phyloP scores from a whole-genome alignment of 2,888 invertebrate species.

The Agonum fuliginosum region DNA sequence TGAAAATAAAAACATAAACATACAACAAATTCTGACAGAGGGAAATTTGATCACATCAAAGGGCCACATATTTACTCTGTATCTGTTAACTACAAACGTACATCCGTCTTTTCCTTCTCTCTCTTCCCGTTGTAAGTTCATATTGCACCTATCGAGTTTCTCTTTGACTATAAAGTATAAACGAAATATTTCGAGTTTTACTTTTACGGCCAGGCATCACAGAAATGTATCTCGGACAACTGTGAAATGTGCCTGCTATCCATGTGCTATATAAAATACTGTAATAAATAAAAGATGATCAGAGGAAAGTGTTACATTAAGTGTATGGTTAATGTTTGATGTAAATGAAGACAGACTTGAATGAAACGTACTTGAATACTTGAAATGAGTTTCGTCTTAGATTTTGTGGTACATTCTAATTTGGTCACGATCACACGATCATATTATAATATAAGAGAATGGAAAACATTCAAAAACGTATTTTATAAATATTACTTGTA shows the following conservation, averaged over 20 bases:
- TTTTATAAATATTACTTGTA: no score
- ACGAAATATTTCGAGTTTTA: slow-evolving; percentile 47
- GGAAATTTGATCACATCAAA: slow-evolving; percentile 42
- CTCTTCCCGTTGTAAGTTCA: neutral
- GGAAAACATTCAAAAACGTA: no score
- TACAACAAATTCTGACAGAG: slow-evolving; percentile 1
- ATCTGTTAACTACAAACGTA: slow-evolving; percentile 24
- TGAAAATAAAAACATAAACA: slow-evolving; percentile 27
- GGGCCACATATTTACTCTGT: slow-evolving; percentile 34
- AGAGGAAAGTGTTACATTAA: neutral
- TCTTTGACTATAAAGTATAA: slow-evolving; percentile 50
- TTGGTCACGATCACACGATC: no score
- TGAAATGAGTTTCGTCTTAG: no score
- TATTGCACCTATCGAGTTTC: slow-evolving; percentile 53
- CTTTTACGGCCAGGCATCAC: slow-evolving; percentile 21
- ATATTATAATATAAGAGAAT: no score
- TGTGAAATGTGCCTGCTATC: slow-evolving; percentile 24
- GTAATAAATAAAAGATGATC: slow-evolving; percentile 45
- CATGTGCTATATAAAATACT: slow-evolving; percentile 37
- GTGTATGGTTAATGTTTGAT: neutral
- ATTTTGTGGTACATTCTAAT: neutral
- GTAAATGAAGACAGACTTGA: neutral
- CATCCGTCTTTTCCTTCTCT: slow-evolving; percentile 7
- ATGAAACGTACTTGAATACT: no score
- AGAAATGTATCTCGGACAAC: slow-evolving; percentile 34